Base-by-base conservation (phyloP, 2,888 invertebrate genomes). In the Thereva unica region DNA sequence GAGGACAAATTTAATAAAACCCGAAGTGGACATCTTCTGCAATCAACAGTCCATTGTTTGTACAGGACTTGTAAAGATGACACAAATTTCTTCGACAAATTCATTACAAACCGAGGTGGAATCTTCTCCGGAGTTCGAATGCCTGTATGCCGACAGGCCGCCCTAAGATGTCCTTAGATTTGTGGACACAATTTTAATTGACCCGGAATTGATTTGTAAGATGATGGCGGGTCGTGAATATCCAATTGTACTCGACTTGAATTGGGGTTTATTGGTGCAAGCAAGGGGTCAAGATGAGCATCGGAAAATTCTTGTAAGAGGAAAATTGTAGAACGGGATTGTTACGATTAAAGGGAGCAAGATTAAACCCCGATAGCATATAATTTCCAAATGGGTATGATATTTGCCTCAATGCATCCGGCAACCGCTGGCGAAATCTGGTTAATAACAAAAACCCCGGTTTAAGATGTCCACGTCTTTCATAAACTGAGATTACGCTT, bases 41-140 rank as follows among this genome's bases (percentile, higher is more conserved):
- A 66, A 66, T 66, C 59, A 66, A 50, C 52, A 66, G 59, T 54
- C 59, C 57, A 66, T 66, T 66, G 59, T 66, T 61, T 59, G 66
- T 10, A 45, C 35, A 59, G 52, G 64, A 45, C 52, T 45, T 44
- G 61, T 61, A 61, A 49, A 61, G 61, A 61, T 61, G 61, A 61
- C 61, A 61, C 61, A 61, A 61, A 61, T 61, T 42, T 45, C 45
- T 49, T 38, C 49, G 49, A 61, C 61, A 61, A 61, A 61, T 61
- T 49, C 61, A 61, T 61, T 61, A 61, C 61, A 37, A 49, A 10
- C 49, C 38, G 9, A 10, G 23, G 49, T 40, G 40, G 49, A n/a
- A 49, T 23, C 23, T 23, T 23, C 23, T 23, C 23, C 23, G 23
- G 23, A 23, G 23, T 23, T 23, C 23, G 23, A 44, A 57, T 61